Evolutionary conservation across 2,113 vertebrate genomes (phyloP).

Genomic region (Eclectus roratus): DNA sequence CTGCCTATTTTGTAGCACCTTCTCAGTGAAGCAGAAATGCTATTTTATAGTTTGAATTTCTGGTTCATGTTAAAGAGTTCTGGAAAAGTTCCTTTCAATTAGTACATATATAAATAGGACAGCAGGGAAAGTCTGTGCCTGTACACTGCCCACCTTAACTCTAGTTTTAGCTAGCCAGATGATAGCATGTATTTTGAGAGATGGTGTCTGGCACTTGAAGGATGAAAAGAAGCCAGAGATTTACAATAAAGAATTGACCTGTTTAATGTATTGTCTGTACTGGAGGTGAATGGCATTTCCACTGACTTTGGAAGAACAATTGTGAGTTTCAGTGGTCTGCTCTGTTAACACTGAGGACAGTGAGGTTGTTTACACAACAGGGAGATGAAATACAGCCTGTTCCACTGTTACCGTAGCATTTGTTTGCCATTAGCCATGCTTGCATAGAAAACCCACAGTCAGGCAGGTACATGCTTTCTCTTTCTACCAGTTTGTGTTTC

Average conservation of each 20-base stretch:
- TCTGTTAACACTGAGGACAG: background rate
- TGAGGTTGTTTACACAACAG: background rate
- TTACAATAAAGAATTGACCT: background rate
- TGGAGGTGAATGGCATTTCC: background rate
- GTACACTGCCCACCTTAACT: conserved; percentile 13
- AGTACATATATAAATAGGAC: conserved; percentile 20
- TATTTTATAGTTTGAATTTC: background rate
- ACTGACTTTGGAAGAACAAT: background rate
- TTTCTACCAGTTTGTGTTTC: background rate
- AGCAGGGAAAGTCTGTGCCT: background rate
- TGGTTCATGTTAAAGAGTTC: background rate
- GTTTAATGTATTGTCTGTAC: background rate
- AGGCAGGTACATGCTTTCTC: background rate
- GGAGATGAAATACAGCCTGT: background rate
- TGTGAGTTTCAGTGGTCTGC: background rate
- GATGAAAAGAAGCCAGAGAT: background rate
- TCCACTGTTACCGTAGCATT: background rate
- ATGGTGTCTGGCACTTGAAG: conserved; percentile 26
- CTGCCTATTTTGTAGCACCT: background rate
- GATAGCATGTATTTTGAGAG: conserved; percentile 36
- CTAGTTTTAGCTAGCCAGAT: conserved; percentile 47
- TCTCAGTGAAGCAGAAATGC: background rate
- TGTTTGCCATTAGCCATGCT: background rate
- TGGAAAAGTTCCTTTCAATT: background rate
- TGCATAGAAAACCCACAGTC: background rate